A percentile compares a stretch with the other conserved stretches of the same genome.
These are phyloP conservation scores for Pachyramphus minor DNA, from an alignment of 2,113 vertebrate genomes.

Conservation along the genomic window DNA sequence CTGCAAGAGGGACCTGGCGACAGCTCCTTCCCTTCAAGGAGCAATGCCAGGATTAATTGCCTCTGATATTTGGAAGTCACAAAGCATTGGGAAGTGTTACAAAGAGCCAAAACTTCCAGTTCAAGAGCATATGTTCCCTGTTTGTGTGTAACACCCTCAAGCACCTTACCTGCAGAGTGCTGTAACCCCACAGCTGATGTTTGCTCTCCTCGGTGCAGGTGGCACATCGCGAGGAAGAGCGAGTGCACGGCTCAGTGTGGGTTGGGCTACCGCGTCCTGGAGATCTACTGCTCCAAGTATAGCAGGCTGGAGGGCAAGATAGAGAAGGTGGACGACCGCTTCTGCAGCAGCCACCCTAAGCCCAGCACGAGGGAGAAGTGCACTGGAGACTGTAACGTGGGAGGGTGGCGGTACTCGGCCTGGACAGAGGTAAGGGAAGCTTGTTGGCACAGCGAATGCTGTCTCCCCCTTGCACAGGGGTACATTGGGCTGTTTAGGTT, in stretches of 20 bases:
- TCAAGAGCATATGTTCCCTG: background rate
- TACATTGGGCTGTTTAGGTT: background rate
- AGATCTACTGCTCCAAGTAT: conserved; percentile 90
- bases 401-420: conserved; percentile 91
- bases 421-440: conserved; percentile 88
- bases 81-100: background rate
- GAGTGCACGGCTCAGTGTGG: conserved; percentile 93
- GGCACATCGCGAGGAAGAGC: conserved; percentile 87
- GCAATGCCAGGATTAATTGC: background rate
- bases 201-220: conserved; percentile 66
- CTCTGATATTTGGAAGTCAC: background rate
- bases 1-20: background rate
- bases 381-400: conserved; percentile 88
- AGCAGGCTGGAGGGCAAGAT: conserved; percentile 81
- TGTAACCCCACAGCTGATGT: background rate
- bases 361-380: conserved; percentile 89
- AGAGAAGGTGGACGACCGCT: conserved; percentile 88
- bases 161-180: background rate
- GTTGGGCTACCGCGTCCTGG: conserved; percentile 85
- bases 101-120: background rate
- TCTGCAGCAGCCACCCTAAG: conserved; percentile 83
- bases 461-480: background rate
- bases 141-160: background rate
- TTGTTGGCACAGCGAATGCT: accelerated
- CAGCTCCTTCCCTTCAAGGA: background rate